Evolutionary conservation across 2,797 vertebrate species (phyloP).

Genomic region (Natrix natrix): DNA sequence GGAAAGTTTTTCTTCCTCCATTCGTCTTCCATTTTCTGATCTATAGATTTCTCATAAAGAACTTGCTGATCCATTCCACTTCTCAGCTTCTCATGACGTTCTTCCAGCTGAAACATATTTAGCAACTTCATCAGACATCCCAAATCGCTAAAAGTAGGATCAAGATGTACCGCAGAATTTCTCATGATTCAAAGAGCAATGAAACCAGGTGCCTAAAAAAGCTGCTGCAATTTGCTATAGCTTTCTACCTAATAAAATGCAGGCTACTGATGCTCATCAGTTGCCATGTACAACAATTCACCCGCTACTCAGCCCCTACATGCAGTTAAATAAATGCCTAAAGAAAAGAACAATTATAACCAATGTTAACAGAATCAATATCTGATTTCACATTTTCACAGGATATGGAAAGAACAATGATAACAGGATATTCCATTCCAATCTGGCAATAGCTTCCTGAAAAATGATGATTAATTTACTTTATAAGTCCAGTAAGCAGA

Average conservation of each 20-base stretch:
- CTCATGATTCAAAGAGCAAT: background rate
- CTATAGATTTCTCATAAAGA: constrained; percentile 80
- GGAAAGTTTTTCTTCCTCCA: constrained; percentile 84
- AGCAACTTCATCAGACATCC: background rate
- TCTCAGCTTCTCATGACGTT: constrained; percentile 84
- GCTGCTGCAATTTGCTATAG: background rate
- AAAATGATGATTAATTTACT: background rate
- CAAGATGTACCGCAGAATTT: background rate
- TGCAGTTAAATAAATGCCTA: background rate
- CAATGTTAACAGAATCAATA: background rate
- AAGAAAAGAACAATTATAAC: background rate
- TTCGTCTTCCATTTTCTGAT: constrained; percentile 83
- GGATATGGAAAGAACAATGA: background rate
- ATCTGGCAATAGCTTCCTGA: background rate
- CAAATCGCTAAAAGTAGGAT: background rate
- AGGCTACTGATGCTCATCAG: background rate
- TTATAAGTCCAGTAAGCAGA: background rate
- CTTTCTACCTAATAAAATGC: background rate
- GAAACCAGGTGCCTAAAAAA: background rate
- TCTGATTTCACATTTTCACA: background rate
- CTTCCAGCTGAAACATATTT: constrained; percentile 78
- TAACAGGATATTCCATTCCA: background rate
- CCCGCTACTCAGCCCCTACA: background rate
- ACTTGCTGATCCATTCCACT: constrained; percentile 83
- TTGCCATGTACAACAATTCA: background rate